Evolutionary conservation across 2,113 vertebrate genomes (phyloP).

Genomic region (Platysternon megacephalum): DNA sequence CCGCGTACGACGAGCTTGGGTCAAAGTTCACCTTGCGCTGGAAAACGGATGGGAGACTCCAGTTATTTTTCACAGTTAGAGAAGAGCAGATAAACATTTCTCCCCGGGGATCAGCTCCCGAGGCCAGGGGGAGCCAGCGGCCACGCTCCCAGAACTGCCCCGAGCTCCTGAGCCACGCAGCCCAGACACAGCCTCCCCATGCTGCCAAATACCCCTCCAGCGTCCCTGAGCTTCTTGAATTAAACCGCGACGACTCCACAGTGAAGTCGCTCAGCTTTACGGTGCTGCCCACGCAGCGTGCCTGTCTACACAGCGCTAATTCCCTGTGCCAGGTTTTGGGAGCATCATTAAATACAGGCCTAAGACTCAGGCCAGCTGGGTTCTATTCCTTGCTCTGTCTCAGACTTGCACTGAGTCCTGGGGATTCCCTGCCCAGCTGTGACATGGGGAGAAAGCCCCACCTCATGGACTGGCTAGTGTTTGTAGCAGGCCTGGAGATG

Average conservation of each 20-base stretch:
- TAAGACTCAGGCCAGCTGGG: not conserved
- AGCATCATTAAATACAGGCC: not conserved
- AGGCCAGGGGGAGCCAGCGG: accelerated
- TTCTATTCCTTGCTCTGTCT: not conserved
- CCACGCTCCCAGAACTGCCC: accelerated
- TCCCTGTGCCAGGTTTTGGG: not conserved
- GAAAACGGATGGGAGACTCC: constrained; percentile 31
- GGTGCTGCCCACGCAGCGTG: not conserved
- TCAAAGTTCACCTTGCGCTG: constrained; percentile 89
- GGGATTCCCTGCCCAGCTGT: too few species aligned
- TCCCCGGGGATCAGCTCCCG: not conserved
- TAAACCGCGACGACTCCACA: not conserved
- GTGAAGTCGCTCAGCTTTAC: not conserved
- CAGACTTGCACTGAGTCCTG: not conserved
- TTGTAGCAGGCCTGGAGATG: not conserved
- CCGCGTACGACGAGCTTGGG: constrained; percentile 86
- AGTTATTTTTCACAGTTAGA: not conserved
- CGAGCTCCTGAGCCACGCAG: too few species aligned
- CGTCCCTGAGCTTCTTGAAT: not conserved
- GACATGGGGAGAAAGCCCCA: not conserved
- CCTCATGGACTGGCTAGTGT: not conserved
- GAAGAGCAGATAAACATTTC: not conserved
- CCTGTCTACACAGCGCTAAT: not conserved
- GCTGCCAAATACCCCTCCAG: not conserved
- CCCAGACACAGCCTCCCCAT: not conserved